Percentiles rank a stretch among this genome's conserved stretches.
phyloP scores from a whole-genome alignment of 2,113 vertebrate genomes.

The Serilophus lunatus region DNA sequence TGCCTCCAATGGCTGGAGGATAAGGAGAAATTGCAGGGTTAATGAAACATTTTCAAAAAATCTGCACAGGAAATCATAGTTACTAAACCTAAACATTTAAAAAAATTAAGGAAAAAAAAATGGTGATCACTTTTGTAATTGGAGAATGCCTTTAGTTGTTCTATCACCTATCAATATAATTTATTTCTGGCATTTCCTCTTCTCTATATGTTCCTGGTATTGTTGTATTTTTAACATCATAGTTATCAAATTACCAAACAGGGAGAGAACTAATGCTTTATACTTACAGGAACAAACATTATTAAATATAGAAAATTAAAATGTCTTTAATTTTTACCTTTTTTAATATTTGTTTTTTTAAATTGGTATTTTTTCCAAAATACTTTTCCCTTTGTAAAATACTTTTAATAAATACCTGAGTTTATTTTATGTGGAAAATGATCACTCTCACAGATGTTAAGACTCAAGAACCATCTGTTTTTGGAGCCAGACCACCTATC shows the following conservation, averaged over 20 bases:
- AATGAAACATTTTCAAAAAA: neutral
- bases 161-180: neutral
- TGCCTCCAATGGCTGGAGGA: neutral
- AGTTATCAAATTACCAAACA: neutral
- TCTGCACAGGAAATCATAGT: neutral
- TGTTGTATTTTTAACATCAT: neutral
- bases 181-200: neutral
- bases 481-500: neutral
- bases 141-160: neutral
- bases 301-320: neutral
- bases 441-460: neutral
- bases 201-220: neutral
- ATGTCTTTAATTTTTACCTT: neutral
- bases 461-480: neutral
- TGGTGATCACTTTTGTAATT: neutral
- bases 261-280: neutral
- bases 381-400: neutral
- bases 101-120: neutral
- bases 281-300: neutral
- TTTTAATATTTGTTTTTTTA: neutral
- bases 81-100: neutral
- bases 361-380: neutral
- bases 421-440: neutral
- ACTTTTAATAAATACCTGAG: neutral
- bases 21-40: neutral